Percentiles rank a stretch among this genome's conserved stretches.
Conservation (phyloP, 2,797 vertebrate genomes). For the Gastrophryne carolinensis region DNA sequence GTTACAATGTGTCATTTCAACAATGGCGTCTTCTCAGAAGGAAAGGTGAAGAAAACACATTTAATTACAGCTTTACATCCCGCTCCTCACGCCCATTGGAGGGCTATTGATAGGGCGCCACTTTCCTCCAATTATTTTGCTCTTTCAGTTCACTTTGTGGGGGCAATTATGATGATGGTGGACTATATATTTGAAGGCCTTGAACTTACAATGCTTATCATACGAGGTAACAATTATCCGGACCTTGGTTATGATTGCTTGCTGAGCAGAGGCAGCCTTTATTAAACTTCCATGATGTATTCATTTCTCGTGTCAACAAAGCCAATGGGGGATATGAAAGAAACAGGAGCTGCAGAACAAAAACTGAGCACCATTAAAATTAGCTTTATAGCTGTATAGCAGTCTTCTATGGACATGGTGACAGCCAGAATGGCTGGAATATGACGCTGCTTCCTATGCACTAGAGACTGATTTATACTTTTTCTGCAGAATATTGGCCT, state of each 20-base stretch:
- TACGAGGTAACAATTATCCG: slow-evolving; percentile 5
- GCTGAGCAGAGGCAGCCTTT: background rate
- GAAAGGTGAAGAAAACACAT: slow-evolving; percentile 9
- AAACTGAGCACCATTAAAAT: background rate
- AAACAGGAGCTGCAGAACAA: background rate
- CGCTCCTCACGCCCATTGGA: background rate
- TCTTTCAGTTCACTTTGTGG: background rate
- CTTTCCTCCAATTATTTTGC: background rate
- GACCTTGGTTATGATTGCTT: background rate
- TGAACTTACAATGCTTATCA: slow-evolving; percentile 5
- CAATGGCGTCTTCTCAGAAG: slow-evolving; percentile 35
- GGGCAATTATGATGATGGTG: background rate
- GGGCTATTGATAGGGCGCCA: background rate
- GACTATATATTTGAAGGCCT: background rate
- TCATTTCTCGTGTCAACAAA: background rate
- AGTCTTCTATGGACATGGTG: no score
- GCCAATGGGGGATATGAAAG: background rate
- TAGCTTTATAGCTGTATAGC: no score
- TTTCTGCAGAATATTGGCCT: no score
- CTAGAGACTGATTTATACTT: no score
- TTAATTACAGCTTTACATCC: slow-evolving; percentile 40
- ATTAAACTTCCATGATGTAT: background rate
- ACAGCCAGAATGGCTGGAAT: no score
- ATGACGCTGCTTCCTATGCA: no score
- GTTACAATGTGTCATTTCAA: background rate